A percentile compares a stretch with the other conserved stretches of the same genome.
Evolutionary conservation across 92 coral and sea anemone species (phyloP).

Genomic region (Epizoanthus illoricatus): DNA sequence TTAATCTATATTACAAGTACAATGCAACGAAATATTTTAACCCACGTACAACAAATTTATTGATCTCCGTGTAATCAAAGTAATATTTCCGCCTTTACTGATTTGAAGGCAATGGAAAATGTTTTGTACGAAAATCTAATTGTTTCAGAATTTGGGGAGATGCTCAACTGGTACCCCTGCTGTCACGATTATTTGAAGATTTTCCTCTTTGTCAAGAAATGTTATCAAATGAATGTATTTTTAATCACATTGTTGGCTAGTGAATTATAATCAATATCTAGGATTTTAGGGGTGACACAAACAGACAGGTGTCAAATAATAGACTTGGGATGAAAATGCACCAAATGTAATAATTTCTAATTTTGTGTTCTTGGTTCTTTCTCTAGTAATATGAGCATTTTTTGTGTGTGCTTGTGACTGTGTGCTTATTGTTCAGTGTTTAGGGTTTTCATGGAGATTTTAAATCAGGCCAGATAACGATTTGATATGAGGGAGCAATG

Average conservation of each 20-base stretch:
- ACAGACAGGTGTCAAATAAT: slow-evolving; percentile 26
- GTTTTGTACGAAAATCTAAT: not conserved
- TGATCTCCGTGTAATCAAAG: too few species aligned
- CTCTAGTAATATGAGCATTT: too few species aligned
- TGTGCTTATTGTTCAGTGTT: too few species aligned
- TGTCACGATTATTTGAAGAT: not conserved
- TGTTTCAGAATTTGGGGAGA: not conserved
- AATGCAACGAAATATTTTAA: not conserved
- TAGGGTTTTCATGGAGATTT: too few species aligned
- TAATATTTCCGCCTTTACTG: not conserved
- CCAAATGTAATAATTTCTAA: too few species aligned
- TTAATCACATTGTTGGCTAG: slow-evolving; percentile 25
- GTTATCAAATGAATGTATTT: slow-evolving; percentile 16
- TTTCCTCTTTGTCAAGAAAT: slow-evolving; percentile 8
- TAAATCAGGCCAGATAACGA: too few species aligned
- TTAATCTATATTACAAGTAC: not conserved
- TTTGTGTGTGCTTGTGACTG: too few species aligned
- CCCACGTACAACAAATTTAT: not conserved
- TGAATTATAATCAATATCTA: not conserved
- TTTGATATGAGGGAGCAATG: too few species aligned
- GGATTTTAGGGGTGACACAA: not conserved
- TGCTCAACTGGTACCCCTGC: not conserved
- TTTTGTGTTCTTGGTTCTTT: too few species aligned
- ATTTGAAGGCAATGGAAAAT: not conserved
- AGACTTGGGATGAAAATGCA: not conserved